These are phyloP conservation scores for Ia io DNA, from an alignment of 2,113 vertebrate species.

Conservation along the genomic window DNA sequence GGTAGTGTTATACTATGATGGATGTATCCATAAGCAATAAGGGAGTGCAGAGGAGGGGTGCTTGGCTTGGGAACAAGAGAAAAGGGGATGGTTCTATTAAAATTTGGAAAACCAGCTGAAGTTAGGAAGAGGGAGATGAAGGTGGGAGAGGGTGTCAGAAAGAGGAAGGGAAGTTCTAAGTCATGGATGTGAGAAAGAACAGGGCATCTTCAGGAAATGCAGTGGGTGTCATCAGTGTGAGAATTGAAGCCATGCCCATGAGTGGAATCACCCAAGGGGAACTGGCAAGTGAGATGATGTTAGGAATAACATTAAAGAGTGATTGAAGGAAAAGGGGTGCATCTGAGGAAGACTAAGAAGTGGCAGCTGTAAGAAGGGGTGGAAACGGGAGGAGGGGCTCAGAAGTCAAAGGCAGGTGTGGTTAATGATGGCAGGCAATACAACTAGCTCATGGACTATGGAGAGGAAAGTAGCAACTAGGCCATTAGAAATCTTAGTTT, in stretches of 20 bases:
- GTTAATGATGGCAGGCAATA: neutral
- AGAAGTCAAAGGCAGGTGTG: neutral
- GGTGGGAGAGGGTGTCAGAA: neutral
- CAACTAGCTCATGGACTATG: neutral
- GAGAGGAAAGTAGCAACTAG: neutral
- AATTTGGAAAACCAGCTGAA: neutral
- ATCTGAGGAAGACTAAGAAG: neutral
- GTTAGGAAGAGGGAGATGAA: neutral
- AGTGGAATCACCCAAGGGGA: neutral
- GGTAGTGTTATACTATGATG: neutral
- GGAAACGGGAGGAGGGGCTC: neutral
- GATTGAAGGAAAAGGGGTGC: neutral
- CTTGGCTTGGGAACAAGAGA: neutral
- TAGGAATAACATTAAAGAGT: neutral
- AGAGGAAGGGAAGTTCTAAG: neutral
- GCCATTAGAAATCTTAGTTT: neutral
- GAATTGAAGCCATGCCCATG: neutral
- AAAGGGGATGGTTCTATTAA: neutral
- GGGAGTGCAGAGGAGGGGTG: neutral
- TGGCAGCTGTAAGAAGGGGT: neutral
- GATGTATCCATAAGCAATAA: neutral
- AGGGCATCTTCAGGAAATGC: neutral
- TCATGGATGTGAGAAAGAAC: neutral
- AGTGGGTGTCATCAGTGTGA: neutral
- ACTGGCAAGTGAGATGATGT: rapidly evolving